Percentiles rank a stretch among this genome's conserved stretches.
These are phyloP conservation scores for Hyphantria cunea DNA, from an alignment of 1,140 invertebrate species.

Conservation along the genomic window DNA sequence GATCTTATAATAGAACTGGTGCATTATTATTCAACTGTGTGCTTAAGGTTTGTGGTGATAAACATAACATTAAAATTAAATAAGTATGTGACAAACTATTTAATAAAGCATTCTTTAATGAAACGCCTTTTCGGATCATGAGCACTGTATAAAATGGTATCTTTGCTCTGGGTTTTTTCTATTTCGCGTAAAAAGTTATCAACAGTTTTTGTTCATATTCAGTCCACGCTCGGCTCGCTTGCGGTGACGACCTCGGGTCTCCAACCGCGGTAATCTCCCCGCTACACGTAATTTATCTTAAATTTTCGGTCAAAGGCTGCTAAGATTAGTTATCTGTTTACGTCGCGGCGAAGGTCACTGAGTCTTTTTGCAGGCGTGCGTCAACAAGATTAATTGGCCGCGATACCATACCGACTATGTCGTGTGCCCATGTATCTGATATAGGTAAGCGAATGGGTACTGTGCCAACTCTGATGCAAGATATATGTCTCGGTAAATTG, in stretches of 20 bases:
- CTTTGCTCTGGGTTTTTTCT: no score
- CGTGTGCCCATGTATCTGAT: not conserved
- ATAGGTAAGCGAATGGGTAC: not conserved
- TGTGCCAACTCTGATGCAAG: not conserved
- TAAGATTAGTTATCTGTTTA: conserved; percentile 21
- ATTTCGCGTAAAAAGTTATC: not conserved
- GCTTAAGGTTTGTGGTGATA: not conserved
- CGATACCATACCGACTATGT: not conserved
- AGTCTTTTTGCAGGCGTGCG: conserved; percentile 15
- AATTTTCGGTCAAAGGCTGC: conserved; percentile 7
- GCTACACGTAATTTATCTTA: conserved; percentile 15
- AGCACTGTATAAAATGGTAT: no score
- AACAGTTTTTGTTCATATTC: not conserved
- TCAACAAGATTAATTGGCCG: conserved; percentile 26
- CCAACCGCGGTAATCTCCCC: not conserved
- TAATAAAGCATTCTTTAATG: no score
- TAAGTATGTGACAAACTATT: no score
- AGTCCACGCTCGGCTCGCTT: not conserved
- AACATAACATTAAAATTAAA: not conserved
- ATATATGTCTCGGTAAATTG: conserved; percentile 3
- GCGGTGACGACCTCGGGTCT: not conserved
- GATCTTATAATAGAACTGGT: not conserved
- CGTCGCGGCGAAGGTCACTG: conserved; percentile 12
- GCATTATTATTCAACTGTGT: not conserved
- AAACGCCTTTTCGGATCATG: no score